Conservation (phyloP, 1,140 invertebrate species). For the Trypoxylus dichotomus region DNA sequence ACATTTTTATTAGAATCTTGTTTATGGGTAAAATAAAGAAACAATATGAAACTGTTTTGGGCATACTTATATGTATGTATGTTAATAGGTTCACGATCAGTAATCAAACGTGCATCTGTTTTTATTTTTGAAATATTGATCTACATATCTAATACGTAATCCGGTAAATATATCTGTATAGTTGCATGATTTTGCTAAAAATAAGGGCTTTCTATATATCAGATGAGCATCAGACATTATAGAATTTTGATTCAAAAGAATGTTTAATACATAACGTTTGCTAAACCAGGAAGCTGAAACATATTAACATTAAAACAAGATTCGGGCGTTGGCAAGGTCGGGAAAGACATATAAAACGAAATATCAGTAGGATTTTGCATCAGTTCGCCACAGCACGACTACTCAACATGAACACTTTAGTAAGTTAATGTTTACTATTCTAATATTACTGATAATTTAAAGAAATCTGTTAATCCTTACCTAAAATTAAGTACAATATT, state of each 20-base stretch:
- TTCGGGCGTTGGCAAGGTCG: conserved; percentile 12
- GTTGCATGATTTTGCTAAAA: too few relatives aligned
- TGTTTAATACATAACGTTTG: neutral
- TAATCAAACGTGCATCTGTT: too few relatives aligned
- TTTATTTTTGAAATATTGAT: too few relatives aligned
- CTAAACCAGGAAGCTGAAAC: neutral
- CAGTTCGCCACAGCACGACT: neutral
- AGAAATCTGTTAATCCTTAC: too few relatives aligned
- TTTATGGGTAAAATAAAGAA: too few relatives aligned
- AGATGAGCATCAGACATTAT: neutral
- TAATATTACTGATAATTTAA: neutral
- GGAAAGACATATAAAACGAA: neutral
- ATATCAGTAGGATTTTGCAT: neutral
- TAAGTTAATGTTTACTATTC: neutral
- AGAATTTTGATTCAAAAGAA: neutral
- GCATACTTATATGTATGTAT: too few relatives aligned
- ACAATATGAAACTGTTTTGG: too few relatives aligned
- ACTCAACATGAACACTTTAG: neutral
- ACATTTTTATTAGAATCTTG: too few relatives aligned
- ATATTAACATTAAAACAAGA: neutral
- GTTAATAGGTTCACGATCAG: too few relatives aligned
- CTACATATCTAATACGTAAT: too few relatives aligned
- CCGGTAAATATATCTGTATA: too few relatives aligned
- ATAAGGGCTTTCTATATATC: neutral
- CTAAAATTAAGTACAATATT: too few relatives aligned